Base-by-base conservation (phyloP, 2,797 vertebrate genomes). In the Acropternis orthonyx region DNA sequence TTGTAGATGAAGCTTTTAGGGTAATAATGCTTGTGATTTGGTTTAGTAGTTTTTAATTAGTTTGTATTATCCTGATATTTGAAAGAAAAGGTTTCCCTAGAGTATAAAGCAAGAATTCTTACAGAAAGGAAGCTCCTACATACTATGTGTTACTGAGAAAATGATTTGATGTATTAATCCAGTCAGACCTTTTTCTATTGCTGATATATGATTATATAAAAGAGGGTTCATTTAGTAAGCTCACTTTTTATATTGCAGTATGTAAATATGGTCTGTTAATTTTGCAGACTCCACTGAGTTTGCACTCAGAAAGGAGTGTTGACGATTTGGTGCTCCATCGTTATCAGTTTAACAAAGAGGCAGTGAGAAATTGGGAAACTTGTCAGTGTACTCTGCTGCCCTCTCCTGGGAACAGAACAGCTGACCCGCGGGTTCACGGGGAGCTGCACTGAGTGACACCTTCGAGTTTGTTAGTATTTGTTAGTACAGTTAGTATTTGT, bases 391-490 rank as follows among this genome's bases (percentile, higher is more conserved):
- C 72, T 43, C 9, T 69, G 72, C 94, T 91, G 93, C 95, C 97
- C 95, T 97, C 94, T 97, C 48, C 92, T 85, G 96, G 96, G 94
- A 95, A 30, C 49, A 8, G 86, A 54, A 2, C 59, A 76, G 7
- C 71, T 18, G 61, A 86, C 93, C 48, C 14, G 19, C 12, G 48
- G 37, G 1, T 6, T 43, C n/a, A 0, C 11, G 1, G 22, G 37
- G 9, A 17, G n/a, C 66, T 7, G 62, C 12, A 2, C 34, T 5
- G 8, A 5, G 28, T 30, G 5, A 3, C 1, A 0, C 54, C 5
- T 6, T 7, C 36, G 21, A 2, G 11, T 28, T 20, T 20, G 36
- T 66, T 13, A 14, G 15, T 28, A 1, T 24, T 46, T n/a, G n/a
- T n/a, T 48, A 48, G 37, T 9, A 37, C 37, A 37, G 63, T 30